Base-by-base conservation (phyloP, 53 echinoderm and acorn worm genomes). In the Echinometra lucunter region DNA sequence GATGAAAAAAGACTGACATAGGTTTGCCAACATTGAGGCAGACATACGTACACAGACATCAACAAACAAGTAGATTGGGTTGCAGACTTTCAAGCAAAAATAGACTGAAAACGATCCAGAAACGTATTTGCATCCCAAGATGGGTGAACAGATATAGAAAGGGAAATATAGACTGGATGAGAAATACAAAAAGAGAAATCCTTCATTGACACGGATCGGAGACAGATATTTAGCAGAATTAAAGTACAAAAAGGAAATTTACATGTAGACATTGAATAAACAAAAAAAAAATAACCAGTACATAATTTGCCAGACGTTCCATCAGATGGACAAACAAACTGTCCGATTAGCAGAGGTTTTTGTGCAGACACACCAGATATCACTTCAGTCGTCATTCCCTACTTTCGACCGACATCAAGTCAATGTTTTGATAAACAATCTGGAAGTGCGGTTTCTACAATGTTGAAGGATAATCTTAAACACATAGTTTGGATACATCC, bases 371-470 rank as follows among this genome's bases (percentile, higher is more conserved):
- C n/a, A 85, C 49, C 45, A 45, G 85, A n/a, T 30, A 49, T 13
- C 45, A 28, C 49, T 53, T 49, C 47, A 85, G 47, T 45, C 49
- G 53, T 85, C 85, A 49, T 28, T 10, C 47, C 53, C 85, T n/a
- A 85, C 21, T 49, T 85, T 49, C 85, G 1, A 18, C 19, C 30
- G 12, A 35, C 23, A 47, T 85, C 28, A 49, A 49, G 85, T 85
- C 44, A 47, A 49, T 85, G 49, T 85, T 85, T 85, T 49, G 85
- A 85, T 85, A 49, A 13, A 49, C 30, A 85, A 85, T 85, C 85
- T 85, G 30, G 85, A 49, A 45, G 49, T 85, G 85, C 28, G 85
- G 85, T 85, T 85, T 85, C 3, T 30, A 28, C 17, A 38, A 78
- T 38, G 78, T 78, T 78, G 78, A 85, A 47, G 44, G 81, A 30